Evolutionary conservation across 2,888 invertebrate genomes (phyloP).

Genomic region (Beris morrisii): DNA sequence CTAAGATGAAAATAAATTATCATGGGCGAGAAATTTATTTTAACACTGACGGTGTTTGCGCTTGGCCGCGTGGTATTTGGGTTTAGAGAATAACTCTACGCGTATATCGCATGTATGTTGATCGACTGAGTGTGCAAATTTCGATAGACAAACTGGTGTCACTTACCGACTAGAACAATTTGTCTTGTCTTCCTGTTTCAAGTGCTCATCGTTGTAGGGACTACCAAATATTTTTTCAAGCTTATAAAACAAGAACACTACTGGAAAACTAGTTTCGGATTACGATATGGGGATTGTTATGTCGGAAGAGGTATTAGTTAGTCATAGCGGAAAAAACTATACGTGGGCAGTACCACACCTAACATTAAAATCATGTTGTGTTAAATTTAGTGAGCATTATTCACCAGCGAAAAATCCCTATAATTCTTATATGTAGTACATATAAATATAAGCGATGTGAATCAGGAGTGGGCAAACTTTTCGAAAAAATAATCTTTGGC

Average conservation of each 20-base stretch:
- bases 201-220: background rate
- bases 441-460: no score
- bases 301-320: background rate
- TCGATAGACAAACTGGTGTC: conserved; percentile 32
- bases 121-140: background rate
- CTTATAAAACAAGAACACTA: background rate
- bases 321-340: background rate
- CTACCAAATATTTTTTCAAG: background rate
- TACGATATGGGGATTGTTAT: background rate
- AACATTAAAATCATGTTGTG: background rate
- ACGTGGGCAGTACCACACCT: conserved; percentile 14
- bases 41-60: conserved; percentile 33
- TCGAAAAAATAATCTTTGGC: no score
- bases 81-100: conserved; percentile 33
- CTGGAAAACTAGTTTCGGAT: conserved; percentile 5
- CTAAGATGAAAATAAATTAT: conserved; percentile 35
- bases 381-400: no score
- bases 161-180: conserved; percentile 27
- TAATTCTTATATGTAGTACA: no score
- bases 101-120: conserved; percentile 4
- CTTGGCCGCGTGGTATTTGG: conserved; percentile 36
- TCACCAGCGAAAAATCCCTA: no score
- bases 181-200: conserved; percentile 27
- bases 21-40: conserved; percentile 35
- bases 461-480: no score